Evolutionary conservation across 2,113 vertebrate genomes (phyloP), one percentile per base, ranked within the genome.

Genomic region (Pteruthius melanotis): DNA sequence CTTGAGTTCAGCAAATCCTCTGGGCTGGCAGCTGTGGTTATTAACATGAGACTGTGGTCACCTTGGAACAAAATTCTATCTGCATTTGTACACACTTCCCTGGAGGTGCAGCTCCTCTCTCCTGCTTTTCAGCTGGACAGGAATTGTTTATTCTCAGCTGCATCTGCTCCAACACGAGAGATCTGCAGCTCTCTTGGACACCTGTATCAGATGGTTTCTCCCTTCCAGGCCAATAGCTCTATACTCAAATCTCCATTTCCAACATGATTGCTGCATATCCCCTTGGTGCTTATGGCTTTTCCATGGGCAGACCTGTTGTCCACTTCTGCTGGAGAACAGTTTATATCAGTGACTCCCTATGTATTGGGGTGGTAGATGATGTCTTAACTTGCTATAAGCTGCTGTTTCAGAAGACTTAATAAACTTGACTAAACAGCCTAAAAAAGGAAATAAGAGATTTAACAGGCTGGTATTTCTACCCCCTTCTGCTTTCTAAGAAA

Each of bases 401-500:
- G 86, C 40, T 91, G 50, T 90, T 96, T 86, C 87, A 97, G 87
- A 94, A 95, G 64, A 7, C 75, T 95, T 97, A 96, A 97, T 97
- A 97, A 97, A 96, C 79, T 91, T 9, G 0, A 63, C 88, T 83
- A 74, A 95, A 54, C 89, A 94, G 40, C 20, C 89, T 77, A 63
- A 69, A 82, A 90, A 92, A 93, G 49, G 65, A 96, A 96, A 93
- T 81, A 90, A 90, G 91, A 82, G 16, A 91, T 90, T 98, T 95
- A 95, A 95, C n/a, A 61, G 64, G 57, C 84, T 71, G 78, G 78
- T 83, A 93, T 93, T 96, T 97, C 94, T 95, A 93, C 83, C 86
- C 94, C 70, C 84, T 91, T 90, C 83, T 96, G 95, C 94, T 98
- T 97, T 95, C 95, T 97, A 95, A 95, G 95, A 97, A 97, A 95